Evolutionary conservation across 37 sponge, comb jelly and placozoan genomes (phyloP), one percentile per base, ranked within the genome.

Genomic region (Tethya wilhelma): DNA sequence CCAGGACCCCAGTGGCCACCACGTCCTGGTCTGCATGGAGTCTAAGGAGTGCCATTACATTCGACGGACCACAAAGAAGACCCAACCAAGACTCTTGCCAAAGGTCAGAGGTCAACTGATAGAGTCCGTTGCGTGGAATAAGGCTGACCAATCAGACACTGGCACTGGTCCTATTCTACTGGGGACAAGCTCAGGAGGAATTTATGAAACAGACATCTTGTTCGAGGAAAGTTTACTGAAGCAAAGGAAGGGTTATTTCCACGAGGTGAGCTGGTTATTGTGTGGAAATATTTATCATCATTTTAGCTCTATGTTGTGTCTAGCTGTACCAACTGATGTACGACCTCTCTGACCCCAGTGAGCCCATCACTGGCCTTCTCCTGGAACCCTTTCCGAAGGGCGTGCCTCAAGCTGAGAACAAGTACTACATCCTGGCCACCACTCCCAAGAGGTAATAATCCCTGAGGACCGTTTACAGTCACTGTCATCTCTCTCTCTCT

Each of bases 71-170:
- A 66, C 46, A 44, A 70, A 59, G 45, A 86, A 67, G 74, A n/a
- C 53, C 1, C 84, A 83, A 63, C 85, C 71, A 69, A 60, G 78
- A 63, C 70, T 43, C 22, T 71, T 76, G 1, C 85, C 81, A 5
- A 80, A 45, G 77, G 32, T 81, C 40, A 72, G 79, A 57, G 90
- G 84, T 56, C 81, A 86, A 1, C 67, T 82, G 33, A 77, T 96
- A 2, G 97, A 96, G 75, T 85, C 87, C 23, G 84, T 96, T 0
- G 97, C 89, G 1, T 96, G 97, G 97, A 96, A 93, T 74, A 84
- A 74, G 22, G 41, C 70, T 38, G 87, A 86, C 5, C 94, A 95
- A n/a, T 83, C 78, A 0, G 67, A 74, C 12, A n/a, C n/a, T n/a
- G n/a, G n/a, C n/a, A 98, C 98, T 40, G 87, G 88, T 8, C 86